Conservation (phyloP, 2,888 invertebrate species). For the Holacanthella duospinosa region DNA sequence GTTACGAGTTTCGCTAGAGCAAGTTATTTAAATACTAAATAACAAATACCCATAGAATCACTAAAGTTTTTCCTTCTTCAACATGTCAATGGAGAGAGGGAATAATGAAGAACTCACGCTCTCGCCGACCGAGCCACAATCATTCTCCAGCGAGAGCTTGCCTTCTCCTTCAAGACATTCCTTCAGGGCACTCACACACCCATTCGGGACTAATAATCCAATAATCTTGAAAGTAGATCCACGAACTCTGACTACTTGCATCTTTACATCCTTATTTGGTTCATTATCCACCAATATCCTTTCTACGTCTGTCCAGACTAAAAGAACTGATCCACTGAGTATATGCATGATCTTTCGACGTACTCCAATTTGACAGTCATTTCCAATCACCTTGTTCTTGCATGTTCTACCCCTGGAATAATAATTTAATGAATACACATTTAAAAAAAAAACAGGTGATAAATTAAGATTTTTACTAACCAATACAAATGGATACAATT, state of each 20-base stretch:
- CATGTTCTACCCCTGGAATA: constrained; percentile 57
- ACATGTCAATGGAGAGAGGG: too few relatives aligned
- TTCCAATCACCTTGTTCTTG: constrained; percentile 57
- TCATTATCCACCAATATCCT: background rate
- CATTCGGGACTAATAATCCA: constrained; percentile 81
- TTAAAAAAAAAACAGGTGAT: background rate
- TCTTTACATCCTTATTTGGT: constrained; percentile 47
- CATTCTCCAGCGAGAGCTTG: too few relatives aligned
- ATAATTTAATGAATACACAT: background rate
- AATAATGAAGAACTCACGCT: too few relatives aligned
- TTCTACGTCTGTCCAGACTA: constrained; percentile 63
- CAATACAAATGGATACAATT: constrained; percentile 90
- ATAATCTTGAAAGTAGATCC: constrained; percentile 37
- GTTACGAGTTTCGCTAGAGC: too few relatives aligned
- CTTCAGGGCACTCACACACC: constrained; percentile 59
- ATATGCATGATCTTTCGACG: constrained; percentile 86
- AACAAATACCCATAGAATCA: too few relatives aligned
- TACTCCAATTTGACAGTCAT: constrained; percentile 86
- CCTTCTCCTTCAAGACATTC: too few relatives aligned
- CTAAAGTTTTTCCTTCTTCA: too few relatives aligned
- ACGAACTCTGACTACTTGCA: constrained; percentile 87
- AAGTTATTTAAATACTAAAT: too few relatives aligned
- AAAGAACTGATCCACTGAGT: constrained; percentile 86
- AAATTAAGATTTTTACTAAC: constrained; percentile 49
- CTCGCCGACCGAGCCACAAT: too few relatives aligned